Conservation (phyloP, 2,888 invertebrate species). For the Ditylenchus weischeri region DNA sequence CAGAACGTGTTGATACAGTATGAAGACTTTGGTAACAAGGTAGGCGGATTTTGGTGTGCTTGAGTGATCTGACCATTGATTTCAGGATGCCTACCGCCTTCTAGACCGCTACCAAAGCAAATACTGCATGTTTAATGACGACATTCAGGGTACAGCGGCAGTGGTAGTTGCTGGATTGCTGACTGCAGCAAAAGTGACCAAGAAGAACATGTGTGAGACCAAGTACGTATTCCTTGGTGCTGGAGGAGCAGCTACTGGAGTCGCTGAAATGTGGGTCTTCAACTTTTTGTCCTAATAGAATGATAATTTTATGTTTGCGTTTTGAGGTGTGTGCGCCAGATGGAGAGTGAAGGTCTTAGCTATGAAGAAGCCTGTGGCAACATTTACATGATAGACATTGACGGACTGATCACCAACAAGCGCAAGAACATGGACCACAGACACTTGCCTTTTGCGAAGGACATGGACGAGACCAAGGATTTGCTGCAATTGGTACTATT, state of each 20-base stretch:
- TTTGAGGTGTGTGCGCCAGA: constrained; percentile 72
- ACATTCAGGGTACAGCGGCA: constrained; percentile 94
- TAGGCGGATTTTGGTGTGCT: not conserved
- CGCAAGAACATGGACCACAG: constrained; percentile 36
- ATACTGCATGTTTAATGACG: constrained; percentile 96
- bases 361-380: constrained; percentile 74
- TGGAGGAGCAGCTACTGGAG: constrained; percentile 91
- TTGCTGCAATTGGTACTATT: constrained; percentile 79
- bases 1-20: constrained; percentile 71
- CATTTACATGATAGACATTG: constrained; percentile 94
- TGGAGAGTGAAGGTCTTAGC: constrained; percentile 77
- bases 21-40: constrained; percentile 89
- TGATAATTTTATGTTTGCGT: not conserved
- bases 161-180: constrained; percentile 91
- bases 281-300: not conserved
- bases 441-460: constrained; percentile 78
- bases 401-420: constrained; percentile 65
- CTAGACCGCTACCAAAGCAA: constrained; percentile 81
- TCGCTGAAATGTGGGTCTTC: constrained; percentile 75
- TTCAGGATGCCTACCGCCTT: constrained; percentile 83
- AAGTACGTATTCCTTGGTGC: constrained; percentile 90
- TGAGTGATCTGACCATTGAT: not conserved
- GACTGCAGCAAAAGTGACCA: constrained; percentile 79
- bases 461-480: constrained; percentile 73
- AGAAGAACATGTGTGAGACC: constrained; percentile 77